These are phyloP conservation scores for Coregonus ussuriensis DNA, from an alignment of 2,797 vertebrate genomes.

Conservation along the genomic window DNA sequence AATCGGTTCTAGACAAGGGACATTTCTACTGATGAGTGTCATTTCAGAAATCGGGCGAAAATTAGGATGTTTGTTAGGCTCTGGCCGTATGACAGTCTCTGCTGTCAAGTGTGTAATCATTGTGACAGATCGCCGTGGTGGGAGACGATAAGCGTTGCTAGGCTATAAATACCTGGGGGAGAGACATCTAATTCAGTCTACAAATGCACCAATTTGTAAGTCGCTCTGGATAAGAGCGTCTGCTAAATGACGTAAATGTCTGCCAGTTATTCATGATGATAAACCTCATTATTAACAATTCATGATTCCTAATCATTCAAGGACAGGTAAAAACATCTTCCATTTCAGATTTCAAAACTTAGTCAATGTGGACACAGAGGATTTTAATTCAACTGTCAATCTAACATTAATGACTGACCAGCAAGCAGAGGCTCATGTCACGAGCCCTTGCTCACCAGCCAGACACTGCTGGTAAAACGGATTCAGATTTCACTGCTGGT, in stretches of 20 bases:
- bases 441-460: not conserved
- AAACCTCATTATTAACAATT: not conserved
- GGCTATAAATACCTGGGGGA: constrained; percentile 6
- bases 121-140: constrained; percentile 6
- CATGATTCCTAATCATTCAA: not conserved
- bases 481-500: not conserved
- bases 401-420: not conserved
- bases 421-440: not conserved
- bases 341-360: not conserved
- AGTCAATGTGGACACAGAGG: not conserved
- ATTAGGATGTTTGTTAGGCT: not conserved
- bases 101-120: constrained; percentile 2
- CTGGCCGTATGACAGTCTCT: not conserved
- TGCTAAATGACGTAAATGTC: no score
- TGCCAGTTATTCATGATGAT: not conserved
- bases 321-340: not conserved
- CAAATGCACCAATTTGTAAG: not conserved
- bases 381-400: not conserved
- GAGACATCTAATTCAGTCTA: not conserved
- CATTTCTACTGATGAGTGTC: constrained; percentile 1
- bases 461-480: not conserved
- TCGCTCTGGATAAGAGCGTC: no score
- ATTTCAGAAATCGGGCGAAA: not conserved
- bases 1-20: not conserved
- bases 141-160: not conserved